Evolutionary conservation across 2,888 invertebrate genomes (phyloP), one percentile per base, ranked within the genome.

Genomic region (Calameuta pallipes): DNA sequence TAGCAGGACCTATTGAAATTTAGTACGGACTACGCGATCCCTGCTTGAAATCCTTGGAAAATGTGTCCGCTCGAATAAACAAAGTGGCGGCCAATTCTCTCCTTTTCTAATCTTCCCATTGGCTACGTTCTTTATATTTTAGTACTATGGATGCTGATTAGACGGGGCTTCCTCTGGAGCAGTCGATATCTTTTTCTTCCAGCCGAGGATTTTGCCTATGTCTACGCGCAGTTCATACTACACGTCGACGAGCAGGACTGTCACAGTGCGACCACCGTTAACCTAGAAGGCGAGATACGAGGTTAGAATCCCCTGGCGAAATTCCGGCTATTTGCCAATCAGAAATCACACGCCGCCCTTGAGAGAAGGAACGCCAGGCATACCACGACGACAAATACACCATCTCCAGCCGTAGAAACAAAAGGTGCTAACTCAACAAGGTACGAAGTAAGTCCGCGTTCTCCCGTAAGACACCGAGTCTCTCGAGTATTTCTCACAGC

Each of bases 341-440:
- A 74, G 74, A 74, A 37, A 74, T 74, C 74, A 74, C 74, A 74
- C 36, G 31, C 34, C 74, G 35, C 36, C 31, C 34, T 74, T 34
- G 74, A 74, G 35, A 76, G 31, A 68, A n/a, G 73, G 23, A 79
- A 74, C 74, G 79, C 76, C 76, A 15, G 74, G 74, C 76, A 79
- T 79, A 77, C 76, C 79, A 73, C 71, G 35, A 76, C 76, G 79
- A 79, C 79, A 77, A 79, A 79, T 79, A 76, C 76, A 77, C 41
- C 74, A n/a, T 74, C 74, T 74, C 74, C 33, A 30, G 74, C 23
- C 36, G 13, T 30, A 33, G 33, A 70, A 77, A 79, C 79, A 79
- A 79, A 79, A 76, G 79, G 79, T 70, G 41, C 79, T 79, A 76
- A 79, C 76, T 79, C 76, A 79, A 74, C 79, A 34, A 33, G 79